Base-by-base conservation (phyloP, 1,140 invertebrate species). In the Trichonephila clavipes region DNA sequence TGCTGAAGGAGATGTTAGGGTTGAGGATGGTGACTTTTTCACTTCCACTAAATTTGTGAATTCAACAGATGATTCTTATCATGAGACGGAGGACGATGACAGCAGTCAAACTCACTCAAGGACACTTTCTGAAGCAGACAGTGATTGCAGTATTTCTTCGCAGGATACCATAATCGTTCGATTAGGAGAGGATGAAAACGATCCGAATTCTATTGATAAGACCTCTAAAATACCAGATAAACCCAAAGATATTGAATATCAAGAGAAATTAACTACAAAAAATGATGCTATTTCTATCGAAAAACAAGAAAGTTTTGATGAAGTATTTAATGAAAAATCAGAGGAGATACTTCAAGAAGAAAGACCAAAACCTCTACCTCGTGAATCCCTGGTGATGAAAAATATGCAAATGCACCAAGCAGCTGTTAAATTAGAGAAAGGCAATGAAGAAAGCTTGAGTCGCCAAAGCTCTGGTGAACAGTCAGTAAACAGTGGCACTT, bases 91-190 rank as follows among this genome's bases (percentile, higher is more conserved):
- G 14, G 77, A 90, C 8, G 86, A 94, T 16, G 92, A 93, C 51
- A 62, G 40, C 19, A 77, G 44, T 34, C 85, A 93, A 40, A 24
- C 87, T 19, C 93, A 94, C 40, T 94, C 93, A 1, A 44, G 93
- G 7, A 94, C 87, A 5, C 59, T 94, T 8, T 94, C 93, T 19
- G 93, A 94, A 81, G 89, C 93, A 18, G 93, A 94, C 28, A 91
- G 88, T 81, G 93, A 94, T 59, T 94, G 88, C 34, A 91, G 93
- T 44, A 91, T 94, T 21, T 94, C 93, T 6, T 94, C 93, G 24
- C 93, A 94, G 69, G 93, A 94, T 59, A 94, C 93, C 19, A 91
- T 91, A 12, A 94, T 94, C 21, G 93, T 94, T 0, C 51, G 93
- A 19, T 61, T 89, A 2, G 93, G 93, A 19, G 93, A 94, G 16